Evolutionary conservation across 2,888 invertebrate genomes (phyloP), one percentile per base, ranked within the genome.

Genomic region (Drosophila yooni): DNA sequence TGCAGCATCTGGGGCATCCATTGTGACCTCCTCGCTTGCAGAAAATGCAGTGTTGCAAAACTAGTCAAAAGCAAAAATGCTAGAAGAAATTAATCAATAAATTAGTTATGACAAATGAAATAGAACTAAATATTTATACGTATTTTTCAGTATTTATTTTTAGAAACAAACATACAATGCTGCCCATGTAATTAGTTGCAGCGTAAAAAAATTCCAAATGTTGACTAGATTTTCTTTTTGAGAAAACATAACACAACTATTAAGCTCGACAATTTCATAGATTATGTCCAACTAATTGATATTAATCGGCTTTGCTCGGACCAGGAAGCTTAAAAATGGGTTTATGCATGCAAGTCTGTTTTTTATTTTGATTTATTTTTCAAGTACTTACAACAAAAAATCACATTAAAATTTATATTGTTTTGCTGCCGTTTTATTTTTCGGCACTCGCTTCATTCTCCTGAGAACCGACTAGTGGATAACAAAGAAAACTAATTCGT

Each of bases 1-100:
- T 87, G 80, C 79, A 58, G 73, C 88, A 88, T 91, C 92, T 77
- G 82, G 80, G 58, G 86, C 79, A 80, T 91, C 91, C 91, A 91
- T 91, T 48, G 29, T 78, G 63, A 54, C 21, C 36, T 38, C n/a
- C 11, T 36, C 21, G 34, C 13, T 36, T 66, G 34, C 51, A 33
- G 57, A 36, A n/a, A 52, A 43, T 18, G 21, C 62, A 40, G 34
- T 63, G 21, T 70, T 59, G 21, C 50, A 29, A 25, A 74, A 58
- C 29, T 62, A 46, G 40, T 60, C 6, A 33, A 36, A 46, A 51
- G 34, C 51, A 73, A 73, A 56, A 40, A 46, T 33, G 65, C 71
- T 74, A 2, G 11, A 65, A 52, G 7, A 29, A 8, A 31, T 31
- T 3, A 1, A 50, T 46, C 3, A 15, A 25, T 4, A 46, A 46